Base-by-base conservation (phyloP, 1,140 invertebrate genomes). In the Drosophila yakuba region DNA sequence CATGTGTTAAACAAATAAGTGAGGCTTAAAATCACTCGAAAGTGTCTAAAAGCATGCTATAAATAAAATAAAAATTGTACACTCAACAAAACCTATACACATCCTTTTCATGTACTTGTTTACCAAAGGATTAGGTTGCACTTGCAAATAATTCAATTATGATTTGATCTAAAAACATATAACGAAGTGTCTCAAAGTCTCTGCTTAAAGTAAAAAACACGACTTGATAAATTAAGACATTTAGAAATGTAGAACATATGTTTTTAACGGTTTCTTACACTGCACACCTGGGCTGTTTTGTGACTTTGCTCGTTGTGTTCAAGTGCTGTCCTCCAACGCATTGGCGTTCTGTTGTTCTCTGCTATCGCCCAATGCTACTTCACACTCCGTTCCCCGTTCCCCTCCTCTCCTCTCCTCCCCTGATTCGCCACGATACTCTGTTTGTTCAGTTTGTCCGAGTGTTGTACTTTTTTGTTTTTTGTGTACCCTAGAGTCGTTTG, bases 241-340 rank as follows among this genome's bases (percentile, higher is more conserved):
- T 20, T 20, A 20, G 20, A 20, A 20, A 1, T 20, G 20, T 20
- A 20, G 20, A 20, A 20, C 20, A 20, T 32, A 32, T 32, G 6
- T 8, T 32, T 8, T 2, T 8, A 32, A 8, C 7, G 2, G 8
- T 64, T 66, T 66, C 38, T 66, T 47, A 39, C 41, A 47, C 20
- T 64, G 52, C 20, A 59, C 36, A 69, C 66, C 54, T 63, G 55
- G 23, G 51, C 41, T 80, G 63, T 61, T 57, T 57, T 62, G 50
- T 78, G 50, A 44, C 52, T 58, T 36, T 59, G 66, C 39, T 52
- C 44, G 56, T 44, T 58, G 52, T 66, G 45, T 73, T 66, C 67
- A 52, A 81, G 74, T 77, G 67, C 45, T 78, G 69, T 82, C 80
- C 74, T 82, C 69, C 75, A 83, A 82, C 80, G 80, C 80, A 83